Evolutionary conservation across 2,888 invertebrate genomes (phyloP).

Genomic region (Pantelozetes paolii): DNA sequence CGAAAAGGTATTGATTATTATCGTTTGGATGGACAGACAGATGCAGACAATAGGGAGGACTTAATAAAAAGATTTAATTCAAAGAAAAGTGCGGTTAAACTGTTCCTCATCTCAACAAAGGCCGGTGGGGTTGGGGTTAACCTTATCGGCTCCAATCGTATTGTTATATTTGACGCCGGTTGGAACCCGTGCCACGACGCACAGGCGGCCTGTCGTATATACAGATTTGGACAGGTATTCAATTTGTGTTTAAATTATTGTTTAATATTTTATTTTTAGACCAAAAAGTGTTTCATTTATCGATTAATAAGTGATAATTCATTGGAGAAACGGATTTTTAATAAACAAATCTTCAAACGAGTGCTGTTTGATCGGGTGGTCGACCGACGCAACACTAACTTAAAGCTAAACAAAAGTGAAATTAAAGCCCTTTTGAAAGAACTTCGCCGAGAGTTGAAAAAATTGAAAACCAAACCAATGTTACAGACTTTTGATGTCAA

Average conservation of each 20-base stretch:
- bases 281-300: conserved; percentile 90
- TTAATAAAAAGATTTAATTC: conserved; percentile 93
- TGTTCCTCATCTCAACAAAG: conserved; percentile 93
- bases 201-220: conserved; percentile 95
- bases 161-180: conserved; percentile 94
- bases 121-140: conserved; percentile 97
- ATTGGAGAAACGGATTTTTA: conserved; percentile 95
- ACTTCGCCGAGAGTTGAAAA: background rate
- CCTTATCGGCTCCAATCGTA: conserved; percentile 92
- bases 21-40: conserved; percentile 90
- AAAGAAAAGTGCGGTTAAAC: conserved; percentile 70
- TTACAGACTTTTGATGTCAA: too few species aligned
- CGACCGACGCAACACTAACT: conserved; percentile 93
- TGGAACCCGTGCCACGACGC: conserved; percentile 99
- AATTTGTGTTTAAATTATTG: background rate
- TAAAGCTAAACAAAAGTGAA: conserved; percentile 16
- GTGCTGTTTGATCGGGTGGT: conserved; percentile 78
- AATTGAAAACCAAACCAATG: too few species aligned
- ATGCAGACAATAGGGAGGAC: conserved; percentile 87
- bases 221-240: conserved; percentile 81
- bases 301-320: conserved; percentile 95
- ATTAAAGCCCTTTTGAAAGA: conserved; percentile 55
- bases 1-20: conserved; percentile 80
- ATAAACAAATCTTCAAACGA: conserved; percentile 95
- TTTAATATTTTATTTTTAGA: conserved; percentile 58